Evolutionary conservation across 2,797 vertebrate species (phyloP).

Genomic region (Cichlasoma orientale): DNA sequence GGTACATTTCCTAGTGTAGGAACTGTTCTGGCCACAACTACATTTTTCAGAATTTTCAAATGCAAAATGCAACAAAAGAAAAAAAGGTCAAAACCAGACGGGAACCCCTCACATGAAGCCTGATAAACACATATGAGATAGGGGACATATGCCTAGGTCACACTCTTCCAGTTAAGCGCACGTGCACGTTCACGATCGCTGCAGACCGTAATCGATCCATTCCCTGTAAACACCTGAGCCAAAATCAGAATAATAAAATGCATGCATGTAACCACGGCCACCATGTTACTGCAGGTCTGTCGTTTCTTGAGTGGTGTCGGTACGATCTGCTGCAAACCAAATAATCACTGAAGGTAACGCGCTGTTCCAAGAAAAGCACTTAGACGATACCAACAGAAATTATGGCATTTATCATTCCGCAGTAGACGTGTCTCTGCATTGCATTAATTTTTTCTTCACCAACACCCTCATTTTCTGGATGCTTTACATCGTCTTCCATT

Average conservation of each 20-base stretch:
- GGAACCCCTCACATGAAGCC: too few species aligned
- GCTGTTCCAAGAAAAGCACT: slow-evolving; percentile 65
- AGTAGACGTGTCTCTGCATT: slow-evolving; percentile 68
- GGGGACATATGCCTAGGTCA: accelerated
- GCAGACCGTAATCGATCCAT: not conserved
- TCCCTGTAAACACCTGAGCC: not conserved
- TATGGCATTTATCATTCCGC: slow-evolving; percentile 68
- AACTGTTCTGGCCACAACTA: not conserved
- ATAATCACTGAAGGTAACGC: slow-evolving; percentile 52
- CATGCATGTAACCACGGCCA: accelerated
- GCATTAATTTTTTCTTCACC: slow-evolving; percentile 58
- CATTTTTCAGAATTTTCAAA: too few species aligned
- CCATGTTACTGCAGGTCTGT: slow-evolving; percentile 27
- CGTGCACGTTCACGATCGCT: not conserved
- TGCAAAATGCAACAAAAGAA: too few species aligned
- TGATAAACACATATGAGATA: too few species aligned
- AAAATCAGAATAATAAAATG: not conserved
- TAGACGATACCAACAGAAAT: slow-evolving; percentile 52
- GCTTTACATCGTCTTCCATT: slow-evolving; percentile 54
- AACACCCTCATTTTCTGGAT: slow-evolving; percentile 63
- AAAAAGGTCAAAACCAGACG: too few species aligned
- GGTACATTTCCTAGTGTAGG: not conserved
- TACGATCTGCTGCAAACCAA: slow-evolving; percentile 58
- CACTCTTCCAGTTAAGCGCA: not conserved
- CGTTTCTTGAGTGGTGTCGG: slow-evolving; percentile 26